A percentile compares a stretch with the other conserved stretches of the same genome.
phyloP scores from a whole-genome alignment of 2,797 vertebrate genomes.

The Sebastes cheni region DNA sequence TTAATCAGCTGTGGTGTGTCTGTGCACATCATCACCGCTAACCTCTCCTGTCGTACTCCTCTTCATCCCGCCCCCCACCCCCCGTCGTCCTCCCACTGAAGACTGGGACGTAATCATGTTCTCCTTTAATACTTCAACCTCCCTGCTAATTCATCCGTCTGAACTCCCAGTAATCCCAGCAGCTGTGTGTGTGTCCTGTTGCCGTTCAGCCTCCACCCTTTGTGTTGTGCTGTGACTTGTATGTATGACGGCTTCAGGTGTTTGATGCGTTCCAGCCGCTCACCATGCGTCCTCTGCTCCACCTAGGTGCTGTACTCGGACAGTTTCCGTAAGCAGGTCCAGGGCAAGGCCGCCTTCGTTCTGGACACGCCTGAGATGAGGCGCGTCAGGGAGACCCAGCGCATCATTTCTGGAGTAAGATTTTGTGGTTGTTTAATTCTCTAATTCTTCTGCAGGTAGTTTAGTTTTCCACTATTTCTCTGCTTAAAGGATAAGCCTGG shows the following conservation, averaged over 20 bases:
- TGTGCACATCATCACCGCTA: constrained; percentile 62
- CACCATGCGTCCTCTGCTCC: neutral
- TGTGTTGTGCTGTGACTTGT: constrained; percentile 48
- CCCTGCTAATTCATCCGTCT: constrained; percentile 75
- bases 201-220: constrained; percentile 18
- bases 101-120: constrained; percentile 43
- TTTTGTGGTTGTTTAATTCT: neutral
- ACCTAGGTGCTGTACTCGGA: constrained; percentile 96
- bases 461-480: neutral
- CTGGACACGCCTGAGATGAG: constrained; percentile 98
- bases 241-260: neutral
- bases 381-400: constrained; percentile 92
- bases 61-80: constrained; percentile 35
- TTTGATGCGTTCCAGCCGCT: neutral
- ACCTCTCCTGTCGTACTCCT: constrained; percentile 59
- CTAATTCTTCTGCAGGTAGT: neutral
- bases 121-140: constrained; percentile 35
- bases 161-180: constrained; percentile 57
- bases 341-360: constrained; percentile 94
- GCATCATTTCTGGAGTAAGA: constrained; percentile 93
- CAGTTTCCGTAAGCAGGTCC: constrained; percentile 97
- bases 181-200: constrained; percentile 44
- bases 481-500: too few relatives aligned
- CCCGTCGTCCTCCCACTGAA: constrained; percentile 30
- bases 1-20: constrained; percentile 60